Evolutionary conservation across 2,888 invertebrate species (phyloP), one percentile per base, ranked within the genome.

Genomic region (Synanthedon vespiformis): DNA sequence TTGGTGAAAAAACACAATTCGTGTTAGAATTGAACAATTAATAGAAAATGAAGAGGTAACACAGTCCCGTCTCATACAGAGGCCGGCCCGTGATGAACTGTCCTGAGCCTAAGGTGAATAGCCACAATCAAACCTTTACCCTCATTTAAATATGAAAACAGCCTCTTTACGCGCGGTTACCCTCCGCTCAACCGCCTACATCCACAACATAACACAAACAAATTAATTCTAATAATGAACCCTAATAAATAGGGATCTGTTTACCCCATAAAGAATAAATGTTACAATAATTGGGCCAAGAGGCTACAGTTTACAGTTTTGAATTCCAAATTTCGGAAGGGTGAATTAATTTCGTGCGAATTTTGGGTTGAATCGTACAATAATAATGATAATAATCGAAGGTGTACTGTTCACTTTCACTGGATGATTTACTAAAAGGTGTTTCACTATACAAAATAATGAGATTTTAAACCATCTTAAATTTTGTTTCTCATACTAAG

Each of bases 141-240:
- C 81, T 85, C 71, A 87, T 87, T 86, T 84, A 77, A 84, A 86
- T 87, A 86, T 82, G 74, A 85, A 86, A 86, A 85, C 85, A 85
- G 72, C 58, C 70, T 72, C 73, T 74, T 76, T 72, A 71, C 76
- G 74, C 74, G 69, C 75, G 74, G 74, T 74, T 77, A 70, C 68
- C 61, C 69, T 63, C 70, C 57, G 59, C 68, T 70, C 65, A 71
- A 65, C 66, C 63, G 61, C 62, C 70, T 68, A 60, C 53, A 53
- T 71, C 75, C 77, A 63, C 77, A 81, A 83, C 80, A 81, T 80
- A 83, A 83, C 83, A 80, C 76, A 86, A 86, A 87, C 86, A 87
- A 87, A 87, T 87, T 87, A 85, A 87, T 87, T 85, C 85, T 65
- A 76, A 83, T 85, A 86, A 86, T 86, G 77, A 77, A 83, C 85